Evolutionary conservation across 2,888 invertebrate species (phyloP).

Genomic region (Embidobia sp.): DNA sequence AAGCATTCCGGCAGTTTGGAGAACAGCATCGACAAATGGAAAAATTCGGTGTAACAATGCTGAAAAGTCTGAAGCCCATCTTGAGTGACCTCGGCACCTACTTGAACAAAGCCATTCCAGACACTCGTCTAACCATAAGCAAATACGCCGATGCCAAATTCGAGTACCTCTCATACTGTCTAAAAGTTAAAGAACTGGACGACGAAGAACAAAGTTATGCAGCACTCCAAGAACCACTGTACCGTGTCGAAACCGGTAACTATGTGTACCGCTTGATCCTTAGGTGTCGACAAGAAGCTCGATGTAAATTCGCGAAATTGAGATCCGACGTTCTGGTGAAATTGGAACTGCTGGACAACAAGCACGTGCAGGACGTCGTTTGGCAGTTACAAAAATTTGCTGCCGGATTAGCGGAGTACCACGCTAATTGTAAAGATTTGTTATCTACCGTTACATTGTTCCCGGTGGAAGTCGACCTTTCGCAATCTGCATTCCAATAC

Average conservation of each 20-base stretch:
- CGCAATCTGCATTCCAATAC: constrained; percentile 95
- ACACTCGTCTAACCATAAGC: constrained; percentile 97
- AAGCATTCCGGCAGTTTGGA: constrained; percentile 96
- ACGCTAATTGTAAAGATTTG: constrained; percentile 89
- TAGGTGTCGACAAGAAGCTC: constrained; percentile 97
- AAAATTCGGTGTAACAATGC: constrained; percentile 92
- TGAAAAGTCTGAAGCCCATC: constrained; percentile 96
- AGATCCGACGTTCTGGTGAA: constrained; percentile 97
- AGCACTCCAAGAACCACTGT: constrained; percentile 96
- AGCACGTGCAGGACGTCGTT: constrained; percentile 98
- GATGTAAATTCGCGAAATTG: constrained; percentile 91
- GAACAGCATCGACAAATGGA: constrained; percentile 97
- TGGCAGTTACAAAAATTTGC: constrained; percentile 92
- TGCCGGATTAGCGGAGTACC: constrained; percentile 90
- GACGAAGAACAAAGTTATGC: constrained; percentile 98
- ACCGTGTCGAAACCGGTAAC: constrained; percentile 99
- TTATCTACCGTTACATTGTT: constrained; percentile 91
- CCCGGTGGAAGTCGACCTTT: constrained; percentile 97
- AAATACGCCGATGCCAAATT: constrained; percentile 99
- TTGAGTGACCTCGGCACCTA: constrained; percentile 97
- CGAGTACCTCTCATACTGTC: constrained; percentile 98
- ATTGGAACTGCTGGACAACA: constrained; percentile 97
- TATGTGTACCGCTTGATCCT: constrained; percentile 98
- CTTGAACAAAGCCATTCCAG: constrained; percentile 98
- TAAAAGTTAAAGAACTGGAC: constrained; percentile 99